Evolutionary conservation across 2,888 invertebrate species (phyloP).

Genomic region (Xylota segnis): DNA sequence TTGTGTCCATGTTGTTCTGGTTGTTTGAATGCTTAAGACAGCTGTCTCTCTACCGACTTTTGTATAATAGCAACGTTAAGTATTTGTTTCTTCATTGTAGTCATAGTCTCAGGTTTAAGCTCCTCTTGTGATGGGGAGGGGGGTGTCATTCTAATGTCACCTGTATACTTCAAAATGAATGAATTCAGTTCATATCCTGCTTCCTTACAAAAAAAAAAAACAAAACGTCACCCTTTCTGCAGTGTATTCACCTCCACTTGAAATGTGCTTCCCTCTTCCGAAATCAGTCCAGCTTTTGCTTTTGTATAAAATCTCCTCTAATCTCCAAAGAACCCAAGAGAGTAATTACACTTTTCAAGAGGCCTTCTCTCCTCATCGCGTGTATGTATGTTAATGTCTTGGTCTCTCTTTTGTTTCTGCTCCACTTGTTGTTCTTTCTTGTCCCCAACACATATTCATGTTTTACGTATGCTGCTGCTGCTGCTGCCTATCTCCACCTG

Average conservation of each 20-base stretch:
- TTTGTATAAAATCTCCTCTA: constrained; percentile 9
- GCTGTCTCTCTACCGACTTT: background rate
- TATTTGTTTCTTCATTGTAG: background rate
- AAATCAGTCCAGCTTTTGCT: constrained; percentile 22
- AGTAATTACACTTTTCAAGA: constrained; percentile 34
- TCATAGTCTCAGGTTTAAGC: background rate
- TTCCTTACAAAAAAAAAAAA: background rate
- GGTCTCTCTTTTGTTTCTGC: constrained; percentile 16
- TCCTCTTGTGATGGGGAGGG: background rate
- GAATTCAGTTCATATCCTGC: background rate
- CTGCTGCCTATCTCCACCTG: constrained; percentile 20
- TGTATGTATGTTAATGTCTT: background rate
- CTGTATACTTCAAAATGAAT: background rate
- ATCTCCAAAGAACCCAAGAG: constrained; percentile 21
- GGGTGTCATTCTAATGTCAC: background rate
- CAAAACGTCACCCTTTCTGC: background rate
- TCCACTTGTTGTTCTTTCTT: constrained; percentile 9
- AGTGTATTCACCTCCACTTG: constrained; percentile 3
- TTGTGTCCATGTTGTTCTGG: too few relatives aligned
- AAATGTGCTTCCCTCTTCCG: constrained; percentile 37
- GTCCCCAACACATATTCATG: background rate
- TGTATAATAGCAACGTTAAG: background rate
- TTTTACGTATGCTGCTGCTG: constrained; percentile 7
- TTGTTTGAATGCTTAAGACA: too few relatives aligned
- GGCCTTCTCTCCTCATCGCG: constrained; percentile 2